A percentile compares a stretch with the other conserved stretches of the same genome.
Evolutionary conservation across 1,140 invertebrate species (phyloP).

Genomic region (Camponotus floridanus): DNA sequence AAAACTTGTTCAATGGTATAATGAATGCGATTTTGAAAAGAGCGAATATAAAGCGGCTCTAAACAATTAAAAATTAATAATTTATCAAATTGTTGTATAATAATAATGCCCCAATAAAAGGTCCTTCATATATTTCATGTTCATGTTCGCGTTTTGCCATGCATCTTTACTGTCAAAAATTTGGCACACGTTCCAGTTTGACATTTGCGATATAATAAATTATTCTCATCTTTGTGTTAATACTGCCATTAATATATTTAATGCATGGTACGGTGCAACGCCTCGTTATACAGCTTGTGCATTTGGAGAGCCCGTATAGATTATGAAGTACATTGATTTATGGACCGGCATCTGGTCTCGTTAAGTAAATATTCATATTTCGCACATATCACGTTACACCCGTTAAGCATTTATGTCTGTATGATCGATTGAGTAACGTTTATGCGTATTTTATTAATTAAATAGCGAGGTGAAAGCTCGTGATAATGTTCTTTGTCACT

Average conservation of each 20-base stretch:
- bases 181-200: constrained; percentile 24
- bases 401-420: constrained; percentile 19
- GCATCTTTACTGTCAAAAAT: constrained; percentile 24
- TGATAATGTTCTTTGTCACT: background rate
- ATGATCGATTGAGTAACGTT: constrained; percentile 36
- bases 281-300: constrained; percentile 51
- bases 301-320: constrained; percentile 51
- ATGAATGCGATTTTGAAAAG: constrained; percentile 9
- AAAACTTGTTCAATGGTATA: background rate
- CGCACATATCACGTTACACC: constrained; percentile 39
- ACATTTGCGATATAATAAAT: constrained; percentile 43
- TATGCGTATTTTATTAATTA: constrained; percentile 32
- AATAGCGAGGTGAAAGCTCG: background rate
- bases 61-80: background rate
- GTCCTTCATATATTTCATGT: background rate
- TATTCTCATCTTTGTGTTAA: constrained; percentile 45
- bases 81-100: constrained; percentile 3
- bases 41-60: background rate
- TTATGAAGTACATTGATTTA: constrained; percentile 60
- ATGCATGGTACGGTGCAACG: constrained; percentile 13
- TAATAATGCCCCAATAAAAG: background rate
- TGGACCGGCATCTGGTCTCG: constrained; percentile 37
- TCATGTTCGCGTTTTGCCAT: constrained; percentile 12
- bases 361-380: constrained; percentile 60
- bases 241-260: constrained; percentile 55